Evolutionary conservation across 2,113 vertebrate species (phyloP).

Genomic region (Morone saxatilis): DNA sequence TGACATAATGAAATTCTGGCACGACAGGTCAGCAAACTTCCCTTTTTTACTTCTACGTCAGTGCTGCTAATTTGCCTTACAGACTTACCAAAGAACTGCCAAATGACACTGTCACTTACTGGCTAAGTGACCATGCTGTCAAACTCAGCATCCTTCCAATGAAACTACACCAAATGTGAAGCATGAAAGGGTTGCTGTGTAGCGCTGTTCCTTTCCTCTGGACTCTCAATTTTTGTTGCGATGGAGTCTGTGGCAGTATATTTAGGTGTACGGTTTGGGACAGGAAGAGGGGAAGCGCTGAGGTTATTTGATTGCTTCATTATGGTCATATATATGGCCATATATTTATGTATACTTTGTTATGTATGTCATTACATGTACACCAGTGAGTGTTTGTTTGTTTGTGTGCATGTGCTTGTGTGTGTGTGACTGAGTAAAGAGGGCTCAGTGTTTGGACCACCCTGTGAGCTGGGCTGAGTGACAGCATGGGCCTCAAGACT

Average conservation of each 20-base stretch:
- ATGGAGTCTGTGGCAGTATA: slow-evolving; percentile 63
- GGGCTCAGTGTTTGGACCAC: slow-evolving; percentile 83
- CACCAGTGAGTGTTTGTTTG: slow-evolving; percentile 81
- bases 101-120: slow-evolving; percentile 50
- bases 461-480: slow-evolving; percentile 82
- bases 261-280: slow-evolving; percentile 78
- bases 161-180: slow-evolving; percentile 51
- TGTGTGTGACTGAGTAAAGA: slow-evolving; percentile 71
- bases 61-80: neutral
- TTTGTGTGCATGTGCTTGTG: slow-evolving; percentile 59
- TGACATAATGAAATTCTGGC: neutral
- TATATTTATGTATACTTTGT: slow-evolving; percentile 82
- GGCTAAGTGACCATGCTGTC: slow-evolving; percentile 46
- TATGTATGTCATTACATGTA: slow-evolving; percentile 82
- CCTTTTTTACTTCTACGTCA: slow-evolving; percentile 13
- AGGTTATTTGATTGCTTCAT: slow-evolving; percentile 84
- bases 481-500: slow-evolving; percentile 79
- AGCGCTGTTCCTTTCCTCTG: slow-evolving; percentile 19
- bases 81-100: neutral
- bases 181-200: slow-evolving; percentile 71
- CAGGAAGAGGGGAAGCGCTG: slow-evolving; percentile 79
- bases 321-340: slow-evolving; percentile 80
- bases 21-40: neutral
- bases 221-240: slow-evolving; percentile 28
- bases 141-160: slow-evolving; percentile 50